phyloP scores from a whole-genome alignment of 2,797 vertebrate genomes.

The Meriones psammophilus region DNA sequence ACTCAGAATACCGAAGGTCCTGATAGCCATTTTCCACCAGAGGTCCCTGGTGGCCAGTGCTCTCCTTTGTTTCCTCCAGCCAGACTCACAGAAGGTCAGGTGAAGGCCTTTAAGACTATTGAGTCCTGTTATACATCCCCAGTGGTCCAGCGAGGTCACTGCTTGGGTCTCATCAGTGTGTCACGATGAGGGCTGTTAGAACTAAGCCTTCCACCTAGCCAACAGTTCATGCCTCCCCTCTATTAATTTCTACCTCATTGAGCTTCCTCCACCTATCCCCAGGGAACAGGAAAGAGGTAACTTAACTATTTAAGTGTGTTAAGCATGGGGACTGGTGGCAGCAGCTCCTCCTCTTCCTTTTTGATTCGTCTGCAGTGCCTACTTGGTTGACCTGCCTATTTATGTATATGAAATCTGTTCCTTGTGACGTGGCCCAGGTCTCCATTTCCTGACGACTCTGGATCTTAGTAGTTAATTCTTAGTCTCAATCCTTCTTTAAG shows the following conservation, averaged over 20 bases:
- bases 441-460: not conserved
- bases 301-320: not conserved
- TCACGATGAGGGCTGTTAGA: not conserved
- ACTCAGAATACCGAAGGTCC: not conserved
- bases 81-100: not conserved
- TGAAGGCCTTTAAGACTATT: not conserved
- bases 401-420: not conserved
- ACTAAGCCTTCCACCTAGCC: not conserved
- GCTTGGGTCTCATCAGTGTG: not conserved
- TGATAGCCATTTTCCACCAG: conserved; percentile 62
- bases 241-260: not conserved
- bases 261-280: not conserved
- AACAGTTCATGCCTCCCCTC: not conserved
- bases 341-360: not conserved
- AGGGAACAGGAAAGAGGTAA: not conserved
- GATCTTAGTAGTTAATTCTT: not conserved
- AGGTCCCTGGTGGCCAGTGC: conserved; percentile 25
- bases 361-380: too few relatives aligned
- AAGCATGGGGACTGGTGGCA: not conserved
- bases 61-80: conserved; percentile 44
- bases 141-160: not conserved
- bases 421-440: not conserved
- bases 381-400: not conserved
- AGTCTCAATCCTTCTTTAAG: conserved; percentile 11
- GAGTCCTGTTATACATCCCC: not conserved